Evolutionary conservation across 2,888 invertebrate genomes (phyloP).

Genomic region (Oscheius onirici): DNA sequence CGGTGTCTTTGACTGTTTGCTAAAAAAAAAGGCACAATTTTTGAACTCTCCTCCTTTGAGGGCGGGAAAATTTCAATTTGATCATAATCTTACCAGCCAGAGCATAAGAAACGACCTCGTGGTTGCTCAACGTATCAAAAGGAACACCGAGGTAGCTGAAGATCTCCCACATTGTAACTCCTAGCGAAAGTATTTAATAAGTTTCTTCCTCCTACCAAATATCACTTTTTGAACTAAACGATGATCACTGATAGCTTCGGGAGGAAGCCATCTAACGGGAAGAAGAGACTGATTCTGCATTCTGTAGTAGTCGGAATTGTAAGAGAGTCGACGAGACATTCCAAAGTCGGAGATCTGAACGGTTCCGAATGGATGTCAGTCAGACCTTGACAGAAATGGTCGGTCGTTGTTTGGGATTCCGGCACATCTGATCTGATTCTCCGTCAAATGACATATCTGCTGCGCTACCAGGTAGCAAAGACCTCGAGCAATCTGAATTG

Average conservation of each 20-base stretch:
- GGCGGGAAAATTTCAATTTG: too few relatives aligned
- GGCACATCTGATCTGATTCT: slow-evolving; percentile 50
- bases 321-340: slow-evolving; percentile 65
- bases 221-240: slow-evolving; percentile 97
- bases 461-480: slow-evolving; percentile 78
- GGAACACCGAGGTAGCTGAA: slow-evolving; percentile 96
- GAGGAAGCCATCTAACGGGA: slow-evolving; percentile 90
- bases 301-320: slow-evolving; percentile 64
- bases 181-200: slow-evolving; percentile 78
- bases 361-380: background rate
- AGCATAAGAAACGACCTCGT: slow-evolving; percentile 83
- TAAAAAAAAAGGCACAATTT: background rate
- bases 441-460: slow-evolving; percentile 88
- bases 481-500: slow-evolving; percentile 82
- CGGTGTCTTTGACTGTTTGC: background rate
- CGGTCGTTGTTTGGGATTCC: slow-evolving; percentile 54
- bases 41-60: background rate
- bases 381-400: slow-evolving; percentile 61
- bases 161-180: slow-evolving; percentile 97
- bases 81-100: slow-evolving; percentile 16
- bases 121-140: slow-evolving; percentile 91
- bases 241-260: slow-evolving; percentile 94
- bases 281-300: slow-evolving; percentile 56
- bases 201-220: slow-evolving; percentile 81
- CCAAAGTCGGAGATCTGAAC: slow-evolving; percentile 68